These are phyloP conservation scores for Chlorospingus semifuscus DNA, from an alignment of 2,797 vertebrate species.

Conservation along the genomic window DNA sequence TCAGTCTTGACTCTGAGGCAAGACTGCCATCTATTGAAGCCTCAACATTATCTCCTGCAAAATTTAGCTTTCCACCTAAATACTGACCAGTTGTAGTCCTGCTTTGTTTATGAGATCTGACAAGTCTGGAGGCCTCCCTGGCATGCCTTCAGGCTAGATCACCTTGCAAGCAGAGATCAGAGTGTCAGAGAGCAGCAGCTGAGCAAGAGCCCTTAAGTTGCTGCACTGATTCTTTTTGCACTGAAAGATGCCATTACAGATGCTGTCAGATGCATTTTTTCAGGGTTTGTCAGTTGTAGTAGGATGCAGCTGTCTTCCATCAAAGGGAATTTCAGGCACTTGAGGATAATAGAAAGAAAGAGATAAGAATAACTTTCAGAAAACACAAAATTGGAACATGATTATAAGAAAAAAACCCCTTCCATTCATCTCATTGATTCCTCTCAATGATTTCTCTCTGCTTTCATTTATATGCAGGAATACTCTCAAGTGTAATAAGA, in stretches of 20 bases:
- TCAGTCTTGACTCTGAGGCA: neutral
- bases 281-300: neutral
- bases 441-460: constrained; percentile 16
- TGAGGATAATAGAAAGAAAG: neutral
- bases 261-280: constrained; percentile 34
- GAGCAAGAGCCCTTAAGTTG: neutral
- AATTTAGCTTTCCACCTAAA: neutral
- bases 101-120: neutral
- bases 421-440: constrained; percentile 39
- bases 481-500: neutral
- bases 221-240: neutral
- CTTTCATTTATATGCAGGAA: constrained; percentile 36
- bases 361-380: constrained; percentile 36
- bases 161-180: neutral
- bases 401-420: neutral
- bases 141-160: neutral
- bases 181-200: neutral
- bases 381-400: constrained; percentile 3
- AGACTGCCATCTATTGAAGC: constrained; percentile 53
- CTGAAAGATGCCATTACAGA: neutral
- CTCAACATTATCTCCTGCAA: neutral
- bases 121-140: neutral
- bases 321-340: constrained; percentile 36
- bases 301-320: constrained; percentile 24
- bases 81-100: neutral